phyloP scores from a whole-genome alignment of 2,113 vertebrate genomes.

The Oenanthe oenanthe region DNA sequence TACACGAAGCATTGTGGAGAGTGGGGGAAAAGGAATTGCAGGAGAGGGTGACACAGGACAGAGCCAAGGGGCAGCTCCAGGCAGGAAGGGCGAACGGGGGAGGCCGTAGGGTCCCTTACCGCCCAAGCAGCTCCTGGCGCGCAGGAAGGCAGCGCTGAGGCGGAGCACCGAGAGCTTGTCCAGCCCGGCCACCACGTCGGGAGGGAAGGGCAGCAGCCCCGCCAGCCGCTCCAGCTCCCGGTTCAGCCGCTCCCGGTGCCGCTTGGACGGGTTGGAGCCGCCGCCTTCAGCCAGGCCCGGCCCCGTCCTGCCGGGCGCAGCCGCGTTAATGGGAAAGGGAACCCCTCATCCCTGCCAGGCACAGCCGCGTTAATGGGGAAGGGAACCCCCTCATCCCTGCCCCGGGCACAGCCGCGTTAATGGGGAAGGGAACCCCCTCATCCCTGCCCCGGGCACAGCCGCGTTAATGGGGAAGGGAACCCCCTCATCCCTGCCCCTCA shows the following conservation, averaged over 20 bases:
- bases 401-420: background rate
- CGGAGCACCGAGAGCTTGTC: slow-evolving; percentile 76
- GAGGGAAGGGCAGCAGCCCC: slow-evolving; percentile 66
- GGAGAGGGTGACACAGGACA: background rate
- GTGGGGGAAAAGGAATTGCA: too few species aligned
- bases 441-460: background rate
- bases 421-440: background rate
- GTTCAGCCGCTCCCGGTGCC: slow-evolving; percentile 76
- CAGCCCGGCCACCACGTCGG: slow-evolving; percentile 69
- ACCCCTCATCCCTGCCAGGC: too few species aligned
- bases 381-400: background rate
- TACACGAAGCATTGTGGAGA: background rate
- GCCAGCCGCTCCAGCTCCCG: slow-evolving; percentile 73
- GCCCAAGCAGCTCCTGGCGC: slow-evolving; percentile 68
- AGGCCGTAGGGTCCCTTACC: background rate
- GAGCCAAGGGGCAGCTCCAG: too few species aligned
- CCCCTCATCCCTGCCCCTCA: background rate
- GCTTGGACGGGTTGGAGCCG: slow-evolving; percentile 74
- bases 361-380: too few species aligned
- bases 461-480: background rate
- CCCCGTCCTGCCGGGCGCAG: slow-evolving; percentile 34
- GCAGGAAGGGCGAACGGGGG: background rate
- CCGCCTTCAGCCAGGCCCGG: background rate
- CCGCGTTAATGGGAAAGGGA: background rate
- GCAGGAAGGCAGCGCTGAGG: slow-evolving; percentile 73